A percentile compares a stretch with the other conserved stretches of the same genome.
These are phyloP conservation scores for Temnothorax rugatulus DNA, from an alignment of 2,888 invertebrate genomes.

Conservation along the genomic window DNA sequence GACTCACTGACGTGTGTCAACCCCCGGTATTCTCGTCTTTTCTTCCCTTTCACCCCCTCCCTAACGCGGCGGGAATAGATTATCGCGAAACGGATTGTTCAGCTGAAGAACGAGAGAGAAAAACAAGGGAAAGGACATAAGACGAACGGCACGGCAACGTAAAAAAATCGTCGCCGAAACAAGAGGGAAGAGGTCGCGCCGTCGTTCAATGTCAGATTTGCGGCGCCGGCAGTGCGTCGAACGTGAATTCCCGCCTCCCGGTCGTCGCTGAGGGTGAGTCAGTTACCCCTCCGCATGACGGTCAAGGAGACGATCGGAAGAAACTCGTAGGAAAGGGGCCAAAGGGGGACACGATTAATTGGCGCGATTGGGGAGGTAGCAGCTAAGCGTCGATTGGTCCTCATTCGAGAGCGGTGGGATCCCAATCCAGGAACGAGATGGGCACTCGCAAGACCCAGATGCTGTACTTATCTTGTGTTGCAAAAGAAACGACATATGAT, in stretches of 20 bases:
- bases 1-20: constrained; percentile 68
- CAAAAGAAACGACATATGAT: background rate
- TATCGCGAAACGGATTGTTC: constrained; percentile 37
- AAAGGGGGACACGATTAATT: constrained; percentile 19
- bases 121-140: background rate
- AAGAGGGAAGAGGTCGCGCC: background rate
- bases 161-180: constrained; percentile 17
- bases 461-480: background rate
- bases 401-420: constrained; percentile 19
- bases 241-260: constrained; percentile 52
- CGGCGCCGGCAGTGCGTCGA: constrained; percentile 45
- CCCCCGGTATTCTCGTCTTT: constrained; percentile 60
- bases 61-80: constrained; percentile 55
- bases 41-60: constrained; percentile 1
- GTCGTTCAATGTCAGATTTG: constrained; percentile 27
- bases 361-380: constrained; percentile 2
- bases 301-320: constrained; percentile 73
- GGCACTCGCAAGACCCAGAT: background rate
- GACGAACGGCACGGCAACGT: background rate
- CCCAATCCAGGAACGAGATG: constrained; percentile 2
- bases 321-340: constrained; percentile 41
- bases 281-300: constrained; percentile 71
- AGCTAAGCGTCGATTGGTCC: constrained; percentile 61
- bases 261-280: constrained; percentile 67
- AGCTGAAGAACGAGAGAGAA: background rate